These are phyloP conservation scores for Lordiphosa mommai DNA, from an alignment of 1,140 invertebrate genomes.

Conservation along the genomic window DNA sequence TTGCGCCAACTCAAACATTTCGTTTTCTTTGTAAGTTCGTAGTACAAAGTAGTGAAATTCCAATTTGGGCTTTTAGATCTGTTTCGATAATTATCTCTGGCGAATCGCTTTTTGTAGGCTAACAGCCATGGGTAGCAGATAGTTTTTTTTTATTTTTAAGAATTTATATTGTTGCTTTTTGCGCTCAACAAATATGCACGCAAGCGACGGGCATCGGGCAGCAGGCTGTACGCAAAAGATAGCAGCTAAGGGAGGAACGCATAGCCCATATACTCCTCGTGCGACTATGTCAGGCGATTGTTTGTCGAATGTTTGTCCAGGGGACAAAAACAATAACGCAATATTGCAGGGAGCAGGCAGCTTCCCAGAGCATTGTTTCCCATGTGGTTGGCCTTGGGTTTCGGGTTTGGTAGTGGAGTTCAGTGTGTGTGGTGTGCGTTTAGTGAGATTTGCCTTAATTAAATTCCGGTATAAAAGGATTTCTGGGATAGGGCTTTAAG, in stretches of 20 bases:
- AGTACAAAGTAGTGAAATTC: too few species aligned
- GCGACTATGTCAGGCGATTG: too few species aligned
- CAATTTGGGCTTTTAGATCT: too few species aligned
- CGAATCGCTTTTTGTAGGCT: too few species aligned
- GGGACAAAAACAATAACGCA: constrained; percentile 40
- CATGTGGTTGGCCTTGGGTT: constrained; percentile 4
- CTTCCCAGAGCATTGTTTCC: neutral
- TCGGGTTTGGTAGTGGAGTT: constrained; percentile 4
- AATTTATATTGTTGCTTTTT: too few species aligned
- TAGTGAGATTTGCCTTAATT: constrained; percentile 70
- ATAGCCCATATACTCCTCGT: too few species aligned
- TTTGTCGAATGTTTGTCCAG: constrained; percentile 9
- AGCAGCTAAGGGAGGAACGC: constrained; percentile 16
- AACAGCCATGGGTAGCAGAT: too few species aligned
- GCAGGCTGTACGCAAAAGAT: constrained; percentile 49
- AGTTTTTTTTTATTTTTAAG: too few species aligned
- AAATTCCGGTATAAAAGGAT: constrained; percentile 71
- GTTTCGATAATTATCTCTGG: too few species aligned
- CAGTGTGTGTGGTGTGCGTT: constrained; percentile 29
- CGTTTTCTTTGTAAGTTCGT: too few species aligned
- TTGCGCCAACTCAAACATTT: too few species aligned
- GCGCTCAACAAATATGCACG: constrained; percentile 40
- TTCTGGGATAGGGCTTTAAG: constrained; percentile 42
- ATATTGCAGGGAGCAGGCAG: constrained; percentile 26
- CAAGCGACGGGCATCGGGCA: too few species aligned